A percentile compares a stretch with the other conserved stretches of the same genome.
Evolutionary conservation across 2,888 invertebrate species (phyloP).

Genomic region (Drosophila antonietae): DNA sequence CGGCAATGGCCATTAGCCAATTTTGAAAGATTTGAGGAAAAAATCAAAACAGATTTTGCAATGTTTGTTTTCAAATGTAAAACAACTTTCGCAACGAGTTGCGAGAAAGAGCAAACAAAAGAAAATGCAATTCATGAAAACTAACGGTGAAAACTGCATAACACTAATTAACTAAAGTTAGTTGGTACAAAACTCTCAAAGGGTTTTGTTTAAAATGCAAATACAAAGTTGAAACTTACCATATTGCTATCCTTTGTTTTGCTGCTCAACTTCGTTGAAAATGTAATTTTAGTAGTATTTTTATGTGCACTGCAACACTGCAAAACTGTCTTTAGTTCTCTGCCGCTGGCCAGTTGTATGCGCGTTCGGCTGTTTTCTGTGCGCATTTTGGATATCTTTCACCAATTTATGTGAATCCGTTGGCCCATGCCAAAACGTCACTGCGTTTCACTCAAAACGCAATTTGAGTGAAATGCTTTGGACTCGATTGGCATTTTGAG

Average conservation of each 20-base stretch:
- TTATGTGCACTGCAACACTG: conserved; percentile 47
- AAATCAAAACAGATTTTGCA: conserved; percentile 27
- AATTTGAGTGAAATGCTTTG: conserved; percentile 64
- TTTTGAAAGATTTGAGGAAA: conserved; percentile 24
- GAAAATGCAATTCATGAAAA: not conserved
- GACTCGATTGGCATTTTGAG: conserved; percentile 72
- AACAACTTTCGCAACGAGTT: conserved; percentile 73
- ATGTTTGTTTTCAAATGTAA: conserved; percentile 23
- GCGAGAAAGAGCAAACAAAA: conserved; percentile 3
- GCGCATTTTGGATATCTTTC: conserved; percentile 74
- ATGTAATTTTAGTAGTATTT: conserved; percentile 5
- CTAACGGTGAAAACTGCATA: conserved; percentile 2
- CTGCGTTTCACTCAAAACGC: conserved; percentile 77
- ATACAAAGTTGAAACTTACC: conserved; percentile 42
- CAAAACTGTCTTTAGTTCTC: conserved; percentile 4
- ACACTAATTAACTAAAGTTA: not conserved
- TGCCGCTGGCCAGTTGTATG: conserved; percentile 52
- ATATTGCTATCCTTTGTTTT: conserved; percentile 34
- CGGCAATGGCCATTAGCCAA: conserved; percentile 4
- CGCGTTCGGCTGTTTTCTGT: conserved; percentile 66
- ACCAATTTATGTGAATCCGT: conserved; percentile 79
- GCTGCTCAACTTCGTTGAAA: not conserved
- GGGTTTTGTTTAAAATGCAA: not conserved
- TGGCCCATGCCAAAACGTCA: conserved; percentile 74
- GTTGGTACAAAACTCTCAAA: not conserved